Base-by-base conservation (phyloP, 2,797 vertebrate species). In the Taenioides sp. region DNA sequence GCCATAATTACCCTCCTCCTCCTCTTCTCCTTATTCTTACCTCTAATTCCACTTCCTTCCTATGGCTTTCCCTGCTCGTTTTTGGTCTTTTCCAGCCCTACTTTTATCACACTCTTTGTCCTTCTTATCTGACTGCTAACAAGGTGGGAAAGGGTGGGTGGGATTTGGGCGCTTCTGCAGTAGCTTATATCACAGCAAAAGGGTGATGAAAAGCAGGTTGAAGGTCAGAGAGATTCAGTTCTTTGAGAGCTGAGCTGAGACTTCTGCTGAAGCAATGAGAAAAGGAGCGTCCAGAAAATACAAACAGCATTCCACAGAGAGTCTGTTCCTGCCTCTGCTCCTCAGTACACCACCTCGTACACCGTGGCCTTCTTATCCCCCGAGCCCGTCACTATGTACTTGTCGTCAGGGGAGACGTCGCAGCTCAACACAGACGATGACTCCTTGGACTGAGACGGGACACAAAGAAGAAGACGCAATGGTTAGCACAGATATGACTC, bases 281-380 rank as follows among this genome's bases (percentile, higher is more conserved):
- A 78, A 74, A 64, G 80, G 71, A 80, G 75, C 62, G 31, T 70
- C 66, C 75, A 69, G 40, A 49, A 65, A 60, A 70, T 52, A 63
- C 23, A 54, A 31, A 20, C 43, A 52, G 69, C 61, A 23, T 59
- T 65, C 7, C 37, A 54, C 59, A 70, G 60, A 43, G 70, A 73
- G 62, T 68, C 76, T 80, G 74, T 28, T n/a, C 31, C 23, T 25
- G 14, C 17, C 58, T 82, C 73, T 74, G 47, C 22, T 25, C 68
- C 77, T 96, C 88, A 96, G 86, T 96, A 96, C 17, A 96, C 93
- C 88, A 96, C 95, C 89, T 96, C 95, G 0, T 96, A 96, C 81
- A 96, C 95, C 0, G 95, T 96, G 74, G 96, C 95, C 82, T 97
- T 96, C 93, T 96, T 96, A 92, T 96, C 95, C 0, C 96, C 95